A percentile compares a stretch with the other conserved stretches of the same genome.
phyloP scores from a whole-genome alignment of 2,113 vertebrate genomes.

The Phylloscopus trochilus region DNA sequence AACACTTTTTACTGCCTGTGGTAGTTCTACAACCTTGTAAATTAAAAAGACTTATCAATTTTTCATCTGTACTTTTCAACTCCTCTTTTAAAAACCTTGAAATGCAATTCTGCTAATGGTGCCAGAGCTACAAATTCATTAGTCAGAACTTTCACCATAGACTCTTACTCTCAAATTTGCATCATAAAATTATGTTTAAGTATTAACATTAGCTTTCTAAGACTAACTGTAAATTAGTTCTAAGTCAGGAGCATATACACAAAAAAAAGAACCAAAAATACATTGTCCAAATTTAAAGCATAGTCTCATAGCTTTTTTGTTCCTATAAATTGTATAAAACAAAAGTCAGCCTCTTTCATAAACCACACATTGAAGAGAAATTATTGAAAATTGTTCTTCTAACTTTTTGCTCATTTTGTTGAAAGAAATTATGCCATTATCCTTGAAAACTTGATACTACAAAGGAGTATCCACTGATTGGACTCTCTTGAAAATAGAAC shows the following conservation, averaged over 20 bases:
- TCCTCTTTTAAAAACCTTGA: background rate
- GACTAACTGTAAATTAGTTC: background rate
- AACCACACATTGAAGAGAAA: background rate
- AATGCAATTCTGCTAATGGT: background rate
- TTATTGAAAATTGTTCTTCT: background rate
- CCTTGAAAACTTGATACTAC: background rate
- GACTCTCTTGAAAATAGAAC: background rate
- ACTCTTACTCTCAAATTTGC: background rate
- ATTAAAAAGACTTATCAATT: background rate
- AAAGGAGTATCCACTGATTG: background rate
- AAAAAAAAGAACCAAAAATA: rapidly evolving
- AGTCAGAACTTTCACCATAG: background rate
- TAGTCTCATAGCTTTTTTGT: background rate
- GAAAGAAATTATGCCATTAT: background rate
- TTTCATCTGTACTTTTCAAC: background rate
- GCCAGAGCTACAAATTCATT: background rate
- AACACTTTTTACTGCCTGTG: background rate
- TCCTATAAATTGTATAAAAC: background rate
- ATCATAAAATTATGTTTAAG: background rate
- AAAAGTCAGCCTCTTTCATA: background rate
- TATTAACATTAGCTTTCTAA: background rate
- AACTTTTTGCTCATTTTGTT: background rate
- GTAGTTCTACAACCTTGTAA: background rate
- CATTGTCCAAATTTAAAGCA: background rate
- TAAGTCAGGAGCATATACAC: background rate